A percentile compares a stretch with the other conserved stretches of the same genome.
Evolutionary conservation across 1,140 invertebrate genomes (phyloP).

Genomic region (Hylaeus anthracinus): DNA sequence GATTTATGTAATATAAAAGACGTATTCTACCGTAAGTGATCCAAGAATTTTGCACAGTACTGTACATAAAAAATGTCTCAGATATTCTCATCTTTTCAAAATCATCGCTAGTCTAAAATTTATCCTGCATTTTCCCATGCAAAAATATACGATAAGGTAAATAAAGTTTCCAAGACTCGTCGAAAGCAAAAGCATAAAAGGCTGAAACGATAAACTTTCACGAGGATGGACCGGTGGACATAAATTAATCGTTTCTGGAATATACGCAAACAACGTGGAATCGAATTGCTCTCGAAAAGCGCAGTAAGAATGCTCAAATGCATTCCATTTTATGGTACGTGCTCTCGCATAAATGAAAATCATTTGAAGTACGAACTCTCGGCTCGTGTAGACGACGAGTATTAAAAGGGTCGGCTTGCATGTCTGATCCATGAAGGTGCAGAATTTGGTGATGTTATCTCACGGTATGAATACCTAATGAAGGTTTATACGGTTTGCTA

Average conservation of each 20-base stretch:
- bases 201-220: too few species aligned
- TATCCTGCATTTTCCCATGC: too few species aligned
- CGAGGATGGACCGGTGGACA: not conserved
- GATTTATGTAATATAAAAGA: too few species aligned
- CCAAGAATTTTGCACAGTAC: too few species aligned
- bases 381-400: slow-evolving; percentile 6
- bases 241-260: not conserved
- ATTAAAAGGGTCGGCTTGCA: slow-evolving; percentile 30
- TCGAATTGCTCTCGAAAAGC: not conserved
- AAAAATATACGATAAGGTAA: too few species aligned
- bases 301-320: not conserved
- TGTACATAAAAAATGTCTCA: too few species aligned
- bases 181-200: not conserved
- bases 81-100: too few species aligned
- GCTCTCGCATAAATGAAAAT: slow-evolving; percentile 36
- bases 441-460: slow-evolving; percentile 32
- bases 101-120: too few species aligned
- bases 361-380: slow-evolving; percentile 23
- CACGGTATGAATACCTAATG: slow-evolving; percentile 57
- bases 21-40: too few species aligned
- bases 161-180: too few species aligned
- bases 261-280: not conserved
- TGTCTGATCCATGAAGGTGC: slow-evolving; percentile 30
- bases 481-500: slow-evolving; percentile 12
- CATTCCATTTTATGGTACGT: slow-evolving; percentile 17